Percentiles rank a stretch among this genome's conserved stretches.
Evolutionary conservation across 2,888 invertebrate species (phyloP).

Genomic region (Chloroclysta siterata): DNA sequence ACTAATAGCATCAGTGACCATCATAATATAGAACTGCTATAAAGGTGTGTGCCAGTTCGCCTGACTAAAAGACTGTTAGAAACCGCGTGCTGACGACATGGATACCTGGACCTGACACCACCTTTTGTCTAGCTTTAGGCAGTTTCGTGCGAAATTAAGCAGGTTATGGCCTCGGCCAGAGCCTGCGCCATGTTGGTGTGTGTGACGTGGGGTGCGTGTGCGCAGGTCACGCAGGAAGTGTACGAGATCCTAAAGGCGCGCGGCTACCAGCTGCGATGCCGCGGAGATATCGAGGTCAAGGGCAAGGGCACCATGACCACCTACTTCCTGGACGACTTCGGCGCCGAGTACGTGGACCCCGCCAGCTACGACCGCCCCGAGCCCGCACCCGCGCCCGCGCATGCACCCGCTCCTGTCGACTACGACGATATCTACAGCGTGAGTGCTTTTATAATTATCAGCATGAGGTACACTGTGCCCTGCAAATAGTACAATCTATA

Average conservation of each 20-base stretch:
- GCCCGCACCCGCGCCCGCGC: neutral
- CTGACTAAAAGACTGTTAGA: neutral
- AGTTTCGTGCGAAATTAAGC: constrained; percentile 5
- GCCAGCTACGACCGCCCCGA: constrained; percentile 43
- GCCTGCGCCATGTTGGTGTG: constrained; percentile 15
- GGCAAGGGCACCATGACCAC: constrained; percentile 98
- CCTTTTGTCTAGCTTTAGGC: neutral
- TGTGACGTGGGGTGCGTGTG: constrained; percentile 35
- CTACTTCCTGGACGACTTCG: constrained; percentile 89
- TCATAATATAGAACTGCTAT: neutral
- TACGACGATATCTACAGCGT: constrained; percentile 58
- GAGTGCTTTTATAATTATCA: too few species aligned
- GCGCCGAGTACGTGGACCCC: constrained; percentile 52
- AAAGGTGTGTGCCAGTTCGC: neutral
- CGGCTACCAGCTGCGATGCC: constrained; percentile 92
- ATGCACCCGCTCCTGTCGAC: neutral
- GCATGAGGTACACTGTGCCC: too few species aligned
- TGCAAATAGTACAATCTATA: too few species aligned
- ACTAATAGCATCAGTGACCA: too few species aligned
- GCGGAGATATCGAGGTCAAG: constrained; percentile 95
- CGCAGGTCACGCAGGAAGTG: constrained; percentile 94
- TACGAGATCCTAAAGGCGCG: constrained; percentile 90
- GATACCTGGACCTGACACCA: neutral
- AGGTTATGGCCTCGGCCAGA: neutral
- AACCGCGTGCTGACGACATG: too few species aligned